phyloP scores from a whole-genome alignment of 2,797 vertebrate species.

The Poeciliopsis turneri region DNA sequence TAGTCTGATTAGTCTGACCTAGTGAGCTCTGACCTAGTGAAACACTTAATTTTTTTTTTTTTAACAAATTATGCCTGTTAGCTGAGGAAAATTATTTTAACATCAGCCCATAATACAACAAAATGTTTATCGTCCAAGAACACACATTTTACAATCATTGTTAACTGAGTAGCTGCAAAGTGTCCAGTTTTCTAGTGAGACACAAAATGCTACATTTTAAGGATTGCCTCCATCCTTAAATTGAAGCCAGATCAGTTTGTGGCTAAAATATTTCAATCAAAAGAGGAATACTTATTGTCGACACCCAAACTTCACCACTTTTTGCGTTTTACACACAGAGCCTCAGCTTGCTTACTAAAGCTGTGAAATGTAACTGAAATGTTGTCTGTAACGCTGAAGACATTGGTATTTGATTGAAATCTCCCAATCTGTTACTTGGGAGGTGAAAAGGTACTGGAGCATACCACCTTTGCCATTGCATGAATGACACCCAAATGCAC shows the following conservation, averaged over 20 bases:
- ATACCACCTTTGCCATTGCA: not conserved
- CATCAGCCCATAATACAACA: not conserved
- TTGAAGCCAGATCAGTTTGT: not conserved
- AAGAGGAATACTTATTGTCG: not conserved
- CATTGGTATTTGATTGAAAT: not conserved
- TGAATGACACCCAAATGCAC: not conserved
- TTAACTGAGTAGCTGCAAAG: not conserved
- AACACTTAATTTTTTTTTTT: not conserved
- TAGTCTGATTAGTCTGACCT: not conserved
- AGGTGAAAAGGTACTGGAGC: not conserved
- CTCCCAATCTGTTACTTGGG: not conserved
- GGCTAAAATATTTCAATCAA: not conserved
- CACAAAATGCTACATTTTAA: not conserved
- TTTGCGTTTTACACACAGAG: not conserved
- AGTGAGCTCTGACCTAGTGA: not conserved
- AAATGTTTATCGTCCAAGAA: not conserved
- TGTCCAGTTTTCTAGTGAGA: not conserved
- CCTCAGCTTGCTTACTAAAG: not conserved
- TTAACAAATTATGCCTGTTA: not conserved
- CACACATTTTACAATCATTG: not conserved
- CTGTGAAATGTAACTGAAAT: not conserved
- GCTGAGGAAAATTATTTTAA: not conserved
- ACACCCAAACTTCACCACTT: not conserved
- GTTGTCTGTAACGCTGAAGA: not conserved
- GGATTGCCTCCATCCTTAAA: not conserved